A percentile compares a stretch with the other conserved stretches of the same genome.
phyloP scores from a whole-genome alignment of 2,888 invertebrate genomes.

The Sarcophaga rosellei region DNA sequence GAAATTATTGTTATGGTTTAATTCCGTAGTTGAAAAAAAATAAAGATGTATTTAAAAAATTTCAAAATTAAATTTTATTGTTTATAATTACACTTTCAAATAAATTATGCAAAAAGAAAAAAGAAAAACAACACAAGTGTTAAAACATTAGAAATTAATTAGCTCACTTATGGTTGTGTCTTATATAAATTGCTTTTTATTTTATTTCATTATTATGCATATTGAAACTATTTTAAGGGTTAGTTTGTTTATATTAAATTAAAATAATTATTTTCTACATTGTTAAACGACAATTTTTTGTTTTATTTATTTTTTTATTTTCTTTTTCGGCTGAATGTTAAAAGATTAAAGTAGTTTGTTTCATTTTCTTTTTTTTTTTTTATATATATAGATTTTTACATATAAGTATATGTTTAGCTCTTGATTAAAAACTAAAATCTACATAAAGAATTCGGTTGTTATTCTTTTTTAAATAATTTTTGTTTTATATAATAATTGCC shows the following conservation, averaged over 20 bases:
- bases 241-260: conserved; percentile 52
- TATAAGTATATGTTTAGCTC: conserved; percentile 27
- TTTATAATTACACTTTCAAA: not conserved
- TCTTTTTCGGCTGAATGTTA: conserved; percentile 31
- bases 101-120: conserved; percentile 38
- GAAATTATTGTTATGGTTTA: too few relatives aligned
- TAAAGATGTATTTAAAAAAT: too few relatives aligned
- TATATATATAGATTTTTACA: conserved; percentile 24
- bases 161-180: conserved; percentile 48
- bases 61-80: too few relatives aligned
- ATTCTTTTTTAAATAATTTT: not conserved
- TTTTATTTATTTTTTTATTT: not conserved
- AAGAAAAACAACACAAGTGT: conserved; percentile 1
- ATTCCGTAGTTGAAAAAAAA: too few relatives aligned
- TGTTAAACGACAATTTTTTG: conserved; percentile 32
- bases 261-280: conserved; percentile 54
- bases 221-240: conserved; percentile 58
- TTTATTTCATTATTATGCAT: conserved; percentile 44
- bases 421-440: conserved; percentile 62
- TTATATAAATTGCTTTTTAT: conserved; percentile 23
- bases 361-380: conserved; percentile 3
- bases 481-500: conserved; percentile 57
- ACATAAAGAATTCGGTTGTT: conserved; percentile 52
- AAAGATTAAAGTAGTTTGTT: conserved; percentile 49
- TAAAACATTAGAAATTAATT: conserved; percentile 55